These are phyloP conservation scores for Lemur catta DNA, from an alignment of 2,797 vertebrate species.

Conservation along the genomic window DNA sequence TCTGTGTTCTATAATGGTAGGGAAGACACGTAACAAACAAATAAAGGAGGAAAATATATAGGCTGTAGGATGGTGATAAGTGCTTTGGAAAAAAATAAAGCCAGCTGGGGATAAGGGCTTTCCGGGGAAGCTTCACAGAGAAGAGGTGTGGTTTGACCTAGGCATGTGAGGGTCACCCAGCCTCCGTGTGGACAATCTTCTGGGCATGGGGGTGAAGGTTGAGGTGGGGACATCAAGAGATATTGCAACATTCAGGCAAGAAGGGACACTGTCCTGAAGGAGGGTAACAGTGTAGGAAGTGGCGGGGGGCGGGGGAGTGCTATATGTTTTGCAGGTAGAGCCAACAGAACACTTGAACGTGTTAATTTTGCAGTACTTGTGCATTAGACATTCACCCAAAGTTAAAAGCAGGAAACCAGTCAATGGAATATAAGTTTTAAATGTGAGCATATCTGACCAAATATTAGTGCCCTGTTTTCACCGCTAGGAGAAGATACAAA, in stretches of 20 bases:
- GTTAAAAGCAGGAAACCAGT: neutral
- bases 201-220: fast-evolving
- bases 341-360: neutral
- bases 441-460: neutral
- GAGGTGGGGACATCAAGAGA: neutral
- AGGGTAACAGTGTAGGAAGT: neutral
- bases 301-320: neutral
- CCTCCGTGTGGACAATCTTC: neutral
- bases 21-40: neutral
- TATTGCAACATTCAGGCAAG: neutral
- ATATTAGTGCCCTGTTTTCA: neutral
- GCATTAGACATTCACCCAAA: neutral
- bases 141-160: neutral
- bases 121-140: neutral
- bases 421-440: neutral
- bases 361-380: neutral
- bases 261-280: neutral
- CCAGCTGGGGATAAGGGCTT: neutral
- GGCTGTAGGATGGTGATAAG: neutral
- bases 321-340: neutral
- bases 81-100: neutral
- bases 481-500: neutral
- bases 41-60: neutral
- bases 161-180: neutral
- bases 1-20: neutral